Conservation (phyloP, 2,113 vertebrate species). For the Thomomys bottae region DNA sequence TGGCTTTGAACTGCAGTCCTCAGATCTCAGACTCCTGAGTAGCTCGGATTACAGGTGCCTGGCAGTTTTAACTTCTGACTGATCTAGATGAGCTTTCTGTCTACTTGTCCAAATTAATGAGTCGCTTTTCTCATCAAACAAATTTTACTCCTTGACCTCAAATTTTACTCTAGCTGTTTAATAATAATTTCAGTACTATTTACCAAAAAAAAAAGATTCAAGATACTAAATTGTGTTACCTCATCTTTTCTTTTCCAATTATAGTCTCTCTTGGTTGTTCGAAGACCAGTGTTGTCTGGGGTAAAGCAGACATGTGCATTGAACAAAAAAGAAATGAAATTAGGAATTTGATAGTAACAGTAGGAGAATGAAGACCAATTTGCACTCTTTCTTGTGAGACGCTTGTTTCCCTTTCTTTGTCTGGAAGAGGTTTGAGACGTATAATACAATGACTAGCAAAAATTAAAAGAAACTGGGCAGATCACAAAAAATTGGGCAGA, state of each 20-base stretch:
- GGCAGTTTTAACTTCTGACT: constrained; percentile 13
- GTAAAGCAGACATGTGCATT: neutral
- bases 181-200: neutral
- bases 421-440: neutral
- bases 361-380: neutral
- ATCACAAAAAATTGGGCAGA: neutral
- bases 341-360: neutral
- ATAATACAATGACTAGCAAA: neutral
- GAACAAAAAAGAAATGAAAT: constrained; percentile 37
- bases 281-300: neutral
- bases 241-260: constrained; percentile 42
- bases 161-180: neutral
- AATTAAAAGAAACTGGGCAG: neutral
- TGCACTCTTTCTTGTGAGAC: neutral
- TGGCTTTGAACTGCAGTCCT: neutral
- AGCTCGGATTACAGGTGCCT: no score
- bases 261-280: neutral
- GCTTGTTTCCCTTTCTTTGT: neutral
- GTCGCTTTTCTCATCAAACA: neutral
- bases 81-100: neutral
- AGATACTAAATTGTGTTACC: constrained; percentile 17
- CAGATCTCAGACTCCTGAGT: neutral
- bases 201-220: neutral
- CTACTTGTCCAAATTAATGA: neutral
- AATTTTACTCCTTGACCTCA: neutral